A percentile compares a stretch with the other conserved stretches of the same genome.
Evolutionary conservation across 2,113 vertebrate genomes (phyloP).

Genomic region (Mustelus asterias): DNA sequence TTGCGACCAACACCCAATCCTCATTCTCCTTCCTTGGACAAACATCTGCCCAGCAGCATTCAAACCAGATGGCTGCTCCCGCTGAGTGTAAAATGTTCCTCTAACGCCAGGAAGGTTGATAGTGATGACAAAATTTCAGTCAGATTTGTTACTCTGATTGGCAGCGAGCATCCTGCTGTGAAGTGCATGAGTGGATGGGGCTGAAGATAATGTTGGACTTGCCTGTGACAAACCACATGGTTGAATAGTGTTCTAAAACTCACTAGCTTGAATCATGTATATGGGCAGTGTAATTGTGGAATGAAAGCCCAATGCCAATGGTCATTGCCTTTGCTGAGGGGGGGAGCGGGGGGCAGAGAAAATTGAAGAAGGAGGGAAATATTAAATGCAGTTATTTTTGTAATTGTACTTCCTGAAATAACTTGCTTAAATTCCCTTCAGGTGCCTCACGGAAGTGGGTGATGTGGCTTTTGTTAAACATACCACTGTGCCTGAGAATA

Average conservation of each 20-base stretch:
- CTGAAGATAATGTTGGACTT: neutral
- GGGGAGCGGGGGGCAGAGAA: neutral
- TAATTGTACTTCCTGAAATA: neutral
- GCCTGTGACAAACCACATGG: neutral
- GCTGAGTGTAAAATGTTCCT: neutral
- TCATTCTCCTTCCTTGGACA: neutral
- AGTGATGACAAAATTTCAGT: neutral
- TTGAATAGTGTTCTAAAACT: neutral
- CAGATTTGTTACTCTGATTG: neutral
- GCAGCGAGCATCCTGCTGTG: neutral
- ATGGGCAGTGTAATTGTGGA: too few relatives aligned
- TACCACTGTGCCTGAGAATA: slow-evolving; percentile 22
- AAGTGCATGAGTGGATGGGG: neutral
- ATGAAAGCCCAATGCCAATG: neutral
- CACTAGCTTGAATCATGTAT: neutral
- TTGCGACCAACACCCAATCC: neutral
- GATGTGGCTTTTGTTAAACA: slow-evolving; percentile 30
- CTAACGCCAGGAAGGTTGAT: neutral
- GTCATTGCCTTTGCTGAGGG: neutral
- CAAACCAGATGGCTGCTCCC: neutral
- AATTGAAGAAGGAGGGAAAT: neutral
- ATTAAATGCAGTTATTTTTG: neutral
- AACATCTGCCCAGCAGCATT: neutral
- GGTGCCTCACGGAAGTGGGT: neutral
- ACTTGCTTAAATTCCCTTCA: slow-evolving; percentile 18